Base-by-base conservation (phyloP, 2,888 invertebrate species). In the Callyntrura sp. region DNA sequence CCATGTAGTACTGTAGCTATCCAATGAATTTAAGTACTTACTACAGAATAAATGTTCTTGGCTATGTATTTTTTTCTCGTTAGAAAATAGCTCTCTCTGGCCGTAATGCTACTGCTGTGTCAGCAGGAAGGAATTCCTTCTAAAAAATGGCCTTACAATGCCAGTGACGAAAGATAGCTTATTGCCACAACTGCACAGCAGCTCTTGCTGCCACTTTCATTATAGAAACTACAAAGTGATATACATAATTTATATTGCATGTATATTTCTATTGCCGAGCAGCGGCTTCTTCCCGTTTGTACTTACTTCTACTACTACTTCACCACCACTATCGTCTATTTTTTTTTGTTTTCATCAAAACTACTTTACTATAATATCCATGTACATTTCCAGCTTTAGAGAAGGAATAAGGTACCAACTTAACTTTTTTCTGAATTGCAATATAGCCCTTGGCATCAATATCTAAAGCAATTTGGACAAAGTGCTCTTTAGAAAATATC, bases 401-500 rank as follows among this genome's bases (percentile, higher is more conserved):
- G 28, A 65, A 23, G 25, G 28, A 1, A 28, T 68, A 70, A 45
- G 43, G 70, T 25, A 70, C 45, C 70, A 43, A 25, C 83, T 65
- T 83, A 25, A 48, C 55, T 78, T 81, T 81, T 20, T 78, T 83
- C 79, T 84, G 55, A 88, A 88, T 85, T 79, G 89, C 89, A 85
- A 89, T 85, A 81, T 85, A 89, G 79, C 89, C 89, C 89, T 89
- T 89, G 89, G 89, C 89, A 89, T 89, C 89, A 89, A 89, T 89
- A 89, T 89, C 89, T 79, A 89, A 89, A 89, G 89, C 85, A 89
- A 89, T 89, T 89, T 89, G 85, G 85, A 23, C 84, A 89, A 89
- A 89, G 89, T 89, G 89, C 89, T 85, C 79, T 88, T 76, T 79
- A 81, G 79, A 86, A 83, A 86, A 86, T 68, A 86, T 85, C 78